phyloP scores from a whole-genome alignment of 2,113 vertebrate genomes.

The Chaetorhynchus papuensis region DNA sequence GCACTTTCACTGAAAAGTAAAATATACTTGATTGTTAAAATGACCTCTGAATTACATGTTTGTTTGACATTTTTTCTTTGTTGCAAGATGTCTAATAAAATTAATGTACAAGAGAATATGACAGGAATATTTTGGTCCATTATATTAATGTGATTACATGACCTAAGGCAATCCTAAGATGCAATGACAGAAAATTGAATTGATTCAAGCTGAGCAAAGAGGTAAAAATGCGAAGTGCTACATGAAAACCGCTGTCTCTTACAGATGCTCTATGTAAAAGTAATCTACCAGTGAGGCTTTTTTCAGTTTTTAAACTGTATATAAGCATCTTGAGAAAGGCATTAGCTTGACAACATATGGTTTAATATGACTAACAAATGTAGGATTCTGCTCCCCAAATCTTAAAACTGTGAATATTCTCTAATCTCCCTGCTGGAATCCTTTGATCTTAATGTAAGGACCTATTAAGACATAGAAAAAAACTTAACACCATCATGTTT shows the following conservation, averaged over 20 bases:
- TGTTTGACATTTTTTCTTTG: neutral
- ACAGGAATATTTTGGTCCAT: neutral
- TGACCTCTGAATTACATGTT: neutral
- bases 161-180: neutral
- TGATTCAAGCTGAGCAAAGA: neutral
- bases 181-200: neutral
- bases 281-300: neutral
- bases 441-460: neutral
- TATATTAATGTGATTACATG: neutral
- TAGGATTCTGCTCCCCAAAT: neutral
- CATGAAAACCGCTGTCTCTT: neutral
- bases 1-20: neutral
- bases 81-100: constrained; percentile 40
- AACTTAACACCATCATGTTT: neutral
- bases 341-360: neutral
- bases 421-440: neutral
- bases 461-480: neutral
- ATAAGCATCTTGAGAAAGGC: neutral
- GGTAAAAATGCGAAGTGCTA: neutral
- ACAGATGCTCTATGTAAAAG: neutral
- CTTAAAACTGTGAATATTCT: neutral
- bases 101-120: neutral
- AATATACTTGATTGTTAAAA: neutral
- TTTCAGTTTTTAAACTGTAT: neutral
- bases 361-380: neutral